Evolutionary conservation across 1,140 invertebrate genomes (phyloP), one percentile per base, ranked within the genome.

Genomic region (Saccostrea glomerata): DNA sequence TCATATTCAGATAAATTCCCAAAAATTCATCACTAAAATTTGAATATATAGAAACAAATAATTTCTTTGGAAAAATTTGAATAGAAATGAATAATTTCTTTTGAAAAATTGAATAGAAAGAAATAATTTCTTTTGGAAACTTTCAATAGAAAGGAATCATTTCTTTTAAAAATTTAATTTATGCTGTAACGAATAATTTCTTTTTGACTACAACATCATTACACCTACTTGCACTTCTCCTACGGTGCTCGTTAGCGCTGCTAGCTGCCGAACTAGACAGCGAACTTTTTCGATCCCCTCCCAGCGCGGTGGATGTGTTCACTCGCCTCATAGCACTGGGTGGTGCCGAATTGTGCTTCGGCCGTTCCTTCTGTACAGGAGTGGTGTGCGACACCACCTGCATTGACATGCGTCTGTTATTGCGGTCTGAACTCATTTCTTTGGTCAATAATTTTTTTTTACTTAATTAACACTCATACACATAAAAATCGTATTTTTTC

Each of bases 201-300:
- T 66, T 20, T 7, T 6, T 25, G 2, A 36, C 13, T 30, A 30
- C 23, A 25, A 30, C 70, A 84, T 3, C 54, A 55, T 0, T 20
- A 30, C 4, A 85, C 84, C n/a, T 85, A 85, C 84, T 85, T 85
- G 84, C 84, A 85, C 84, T 85, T 63, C 58, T 58, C 9, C 84
- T 60, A 0, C 84, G 47, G 23, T 20, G 6, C 17, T 85, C 58
- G 11, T 56, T 56, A 4, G 55, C 56, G 63, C 84, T 63, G 20
- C 40, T 54, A 36, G 40, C 82, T 4, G 30, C 55, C 9, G 84
- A 85, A 36, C 47, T 56, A 20, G 84, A 23, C 25, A 20, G 55
- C 25, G 84, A 85, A 13, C 84, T 30, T 56, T 63, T 85, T 7
- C 84, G 47, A 15, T 85, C 84, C 30, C 54, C 54, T 23, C n/a